These are phyloP conservation scores for Ceyx cyanopectus DNA, from an alignment of 2,113 vertebrate genomes.

Conservation along the genomic window DNA sequence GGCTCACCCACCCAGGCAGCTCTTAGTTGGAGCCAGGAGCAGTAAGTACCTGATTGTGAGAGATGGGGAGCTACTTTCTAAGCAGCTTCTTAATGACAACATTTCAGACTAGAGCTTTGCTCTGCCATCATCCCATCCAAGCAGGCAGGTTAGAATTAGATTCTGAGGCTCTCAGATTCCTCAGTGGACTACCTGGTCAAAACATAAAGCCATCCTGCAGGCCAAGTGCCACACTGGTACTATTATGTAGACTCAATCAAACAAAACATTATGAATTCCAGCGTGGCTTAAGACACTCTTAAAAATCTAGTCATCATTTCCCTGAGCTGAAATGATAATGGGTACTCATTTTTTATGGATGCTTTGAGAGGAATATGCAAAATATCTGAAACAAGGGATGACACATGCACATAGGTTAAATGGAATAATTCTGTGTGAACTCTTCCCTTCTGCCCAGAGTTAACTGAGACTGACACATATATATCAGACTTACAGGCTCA, in stretches of 20 bases:
- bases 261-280: background rate
- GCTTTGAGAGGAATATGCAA: background rate
- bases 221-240: background rate
- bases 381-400: background rate
- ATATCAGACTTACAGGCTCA: background rate
- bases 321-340: background rate
- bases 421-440: background rate
- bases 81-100: accelerated
- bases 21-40: background rate
- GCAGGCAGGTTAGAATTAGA: background rate
- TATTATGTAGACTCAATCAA: background rate
- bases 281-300: background rate
- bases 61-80: background rate
- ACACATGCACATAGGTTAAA: background rate
- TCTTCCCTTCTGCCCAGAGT: background rate
- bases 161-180: background rate
- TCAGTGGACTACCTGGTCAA: background rate
- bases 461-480: background rate
- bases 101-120: background rate
- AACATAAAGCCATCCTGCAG: background rate
- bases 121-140: background rate
- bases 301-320: background rate
- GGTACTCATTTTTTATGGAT: background rate
- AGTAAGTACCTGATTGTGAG: too few species aligned
- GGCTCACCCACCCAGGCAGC: background rate